Percentiles rank a stretch among this genome's conserved stretches.
These are phyloP conservation scores for Antennarius maculatus DNA, from an alignment of 2,797 vertebrate species.

Conservation along the genomic window DNA sequence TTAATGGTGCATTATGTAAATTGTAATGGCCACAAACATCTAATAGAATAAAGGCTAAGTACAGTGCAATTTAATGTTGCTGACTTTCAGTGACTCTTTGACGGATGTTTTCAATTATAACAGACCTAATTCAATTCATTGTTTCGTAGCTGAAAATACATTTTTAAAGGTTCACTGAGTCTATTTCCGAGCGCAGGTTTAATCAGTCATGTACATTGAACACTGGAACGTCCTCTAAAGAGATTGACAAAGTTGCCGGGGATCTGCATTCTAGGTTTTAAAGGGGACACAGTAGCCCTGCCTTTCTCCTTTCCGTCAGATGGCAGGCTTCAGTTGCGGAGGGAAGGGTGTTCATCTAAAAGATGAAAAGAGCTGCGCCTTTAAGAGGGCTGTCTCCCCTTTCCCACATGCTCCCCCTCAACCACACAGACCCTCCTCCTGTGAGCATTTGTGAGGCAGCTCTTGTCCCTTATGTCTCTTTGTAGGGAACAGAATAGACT, in stretches of 20 bases:
- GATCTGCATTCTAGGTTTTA: conserved; percentile 76
- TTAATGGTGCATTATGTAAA: conserved; percentile 82
- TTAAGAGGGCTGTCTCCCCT: conserved; percentile 85
- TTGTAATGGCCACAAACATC: conserved; percentile 76
- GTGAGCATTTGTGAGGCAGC: conserved; percentile 83
- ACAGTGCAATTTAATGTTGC: conserved; percentile 78
- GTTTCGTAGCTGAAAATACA: conserved; percentile 81
- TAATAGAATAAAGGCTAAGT: conserved; percentile 79
- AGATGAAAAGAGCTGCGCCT: conserved; percentile 82
- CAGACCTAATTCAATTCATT: conserved; percentile 83
- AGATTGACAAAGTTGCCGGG: conserved; percentile 84
- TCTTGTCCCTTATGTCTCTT: conserved; percentile 84
- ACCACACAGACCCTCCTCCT: conserved; percentile 82
- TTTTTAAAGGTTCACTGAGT: conserved; percentile 82
- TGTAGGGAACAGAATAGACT: conserved; percentile 78
- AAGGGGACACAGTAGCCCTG: conserved; percentile 71
- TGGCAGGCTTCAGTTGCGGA: conserved; percentile 64
- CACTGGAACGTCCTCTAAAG: conserved; percentile 84
- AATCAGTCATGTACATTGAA: conserved; percentile 85
- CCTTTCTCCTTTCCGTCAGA: conserved; percentile 56
- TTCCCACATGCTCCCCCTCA: conserved; percentile 81
- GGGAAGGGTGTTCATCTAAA: conserved; percentile 66
- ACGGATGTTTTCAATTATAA: conserved; percentile 87
- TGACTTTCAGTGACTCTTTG: conserved; percentile 81
- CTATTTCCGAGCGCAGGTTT: conserved; percentile 80